Evolutionary conservation across 2,888 invertebrate species (phyloP), one percentile per base, ranked within the genome.

Genomic region (Caenorhabditis sinica): DNA sequence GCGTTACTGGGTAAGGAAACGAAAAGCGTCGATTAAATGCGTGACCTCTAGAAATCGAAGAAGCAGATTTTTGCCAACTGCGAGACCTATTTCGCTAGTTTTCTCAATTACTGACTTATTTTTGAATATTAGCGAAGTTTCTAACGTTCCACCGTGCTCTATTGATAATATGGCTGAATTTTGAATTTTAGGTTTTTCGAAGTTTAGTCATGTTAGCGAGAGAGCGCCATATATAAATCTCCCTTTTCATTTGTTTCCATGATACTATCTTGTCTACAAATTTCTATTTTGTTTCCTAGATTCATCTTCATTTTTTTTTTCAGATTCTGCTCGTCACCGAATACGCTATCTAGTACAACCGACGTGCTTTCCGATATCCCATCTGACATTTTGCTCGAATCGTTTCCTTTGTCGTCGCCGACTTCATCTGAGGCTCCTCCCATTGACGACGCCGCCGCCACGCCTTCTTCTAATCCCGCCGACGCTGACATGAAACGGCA

Each of bases 401-500:
- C 36, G 60, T 3, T 28, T 56, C 30, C 56, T 28, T 30, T 36
- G n/a, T n/a, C 60, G 2, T 30, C 60, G n/a, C 33, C 60, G 2
- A 23, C 60, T 36, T 13, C 40, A 5, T 17, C 58, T 30, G 36
- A 20, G 17, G 8, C 58, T 40, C 36, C 20, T 11, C 33, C 30
- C 33, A 60, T 6, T 40, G 20, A 61, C 61, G 61, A 61, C 36
- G 40, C 8, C 36, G 40, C 61, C 61, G 40, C 20, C 23, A n/a
- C 63, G 23, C 20, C 61, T 25, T 56, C 61, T 11, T 17, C 33
- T n/a, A 33, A 40, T 23, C 61, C n/a, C 60, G n/a, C 28, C 9
- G 30, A 43, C 28, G 43, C 60, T 40, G 66, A 56, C 17, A 56
- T 45, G 43, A 76, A 76, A 56, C 53, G 68, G 9, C 66, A 60